Evolutionary conservation across 2,888 invertebrate genomes (phyloP).

Genomic region (Ellobium chinense): DNA sequence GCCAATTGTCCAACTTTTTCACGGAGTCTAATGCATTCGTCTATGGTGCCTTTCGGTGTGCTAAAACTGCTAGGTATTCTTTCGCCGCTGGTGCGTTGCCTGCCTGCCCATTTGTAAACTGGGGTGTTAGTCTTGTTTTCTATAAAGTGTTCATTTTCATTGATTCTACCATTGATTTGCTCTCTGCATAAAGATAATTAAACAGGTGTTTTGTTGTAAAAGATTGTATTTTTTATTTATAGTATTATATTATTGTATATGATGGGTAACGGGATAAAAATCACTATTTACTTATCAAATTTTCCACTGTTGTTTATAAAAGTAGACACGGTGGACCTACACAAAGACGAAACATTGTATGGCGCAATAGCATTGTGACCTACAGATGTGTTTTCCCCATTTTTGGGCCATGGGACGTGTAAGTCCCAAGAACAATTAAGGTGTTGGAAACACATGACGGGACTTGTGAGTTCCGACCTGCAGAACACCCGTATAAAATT

Average conservation of each 20-base stretch:
- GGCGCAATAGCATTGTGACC: conserved; percentile 4
- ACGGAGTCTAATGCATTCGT: too few relatives aligned
- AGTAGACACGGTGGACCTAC: conserved; percentile 10
- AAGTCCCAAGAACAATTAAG: conserved; percentile 6
- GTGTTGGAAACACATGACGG: conserved; percentile 2
- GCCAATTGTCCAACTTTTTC: too few relatives aligned
- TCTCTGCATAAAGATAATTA: not conserved
- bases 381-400: conserved; percentile 4
- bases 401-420: conserved; percentile 12
- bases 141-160: conserved; percentile 1
- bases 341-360: not conserved
- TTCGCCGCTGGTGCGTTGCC: too few relatives aligned
- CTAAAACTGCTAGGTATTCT: too few relatives aligned
- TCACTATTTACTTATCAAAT: conserved; percentile 1
- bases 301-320: conserved; percentile 4
- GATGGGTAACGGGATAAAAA: conserved; percentile 2
- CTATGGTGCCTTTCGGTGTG: too few relatives aligned
- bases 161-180: not conserved
- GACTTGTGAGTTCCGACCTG: conserved; percentile 2
- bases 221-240: not conserved
- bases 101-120: too few relatives aligned
- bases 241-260: conserved; percentile 1
- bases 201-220: conserved; percentile 11
- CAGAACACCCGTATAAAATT: conserved; percentile 6
- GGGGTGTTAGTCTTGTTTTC: too few relatives aligned